These are phyloP conservation scores for Hydropsyche tenuis DNA, from an alignment of 1,140 invertebrate genomes.

Conservation along the genomic window DNA sequence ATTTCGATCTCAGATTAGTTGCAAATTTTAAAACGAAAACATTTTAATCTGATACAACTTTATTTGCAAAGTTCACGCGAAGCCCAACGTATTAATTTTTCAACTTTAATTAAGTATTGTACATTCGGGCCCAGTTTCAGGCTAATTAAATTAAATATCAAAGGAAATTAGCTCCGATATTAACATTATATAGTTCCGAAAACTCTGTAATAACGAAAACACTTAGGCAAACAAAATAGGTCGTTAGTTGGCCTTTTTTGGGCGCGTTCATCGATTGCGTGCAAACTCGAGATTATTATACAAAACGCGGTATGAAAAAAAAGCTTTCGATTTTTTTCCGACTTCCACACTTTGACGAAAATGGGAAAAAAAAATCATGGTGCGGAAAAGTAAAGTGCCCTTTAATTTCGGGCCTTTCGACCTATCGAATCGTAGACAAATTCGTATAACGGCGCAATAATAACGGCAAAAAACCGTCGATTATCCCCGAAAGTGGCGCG, in stretches of 20 bases:
- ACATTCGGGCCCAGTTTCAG: too few species aligned
- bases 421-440: slow-evolving; percentile 3
- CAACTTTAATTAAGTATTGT: too few species aligned
- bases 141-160: too few species aligned
- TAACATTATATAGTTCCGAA: too few species aligned
- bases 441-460: slow-evolving; percentile 20
- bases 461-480: slow-evolving; percentile 16
- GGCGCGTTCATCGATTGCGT: slow-evolving; percentile 18
- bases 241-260: neutral
- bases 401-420: neutral
- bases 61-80: too few species aligned
- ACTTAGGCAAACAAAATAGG: neutral
- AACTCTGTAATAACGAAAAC: too few species aligned
- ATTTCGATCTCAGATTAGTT: too few species aligned
- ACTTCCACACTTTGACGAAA: neutral
- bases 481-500: neutral
- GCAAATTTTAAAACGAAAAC: too few species aligned
- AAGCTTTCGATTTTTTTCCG: neutral
- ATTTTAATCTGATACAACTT: too few species aligned
- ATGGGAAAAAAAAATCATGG: neutral
- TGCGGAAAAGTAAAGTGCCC: neutral
- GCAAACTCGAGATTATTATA: slow-evolving; percentile 4
- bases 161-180: too few species aligned
- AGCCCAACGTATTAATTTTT: too few species aligned
- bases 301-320: neutral